Percentiles rank a stretch among this genome's conserved stretches.
These are phyloP conservation scores for Nixonia krombeini DNA, from an alignment of 1,140 invertebrate species.

Conservation along the genomic window DNA sequence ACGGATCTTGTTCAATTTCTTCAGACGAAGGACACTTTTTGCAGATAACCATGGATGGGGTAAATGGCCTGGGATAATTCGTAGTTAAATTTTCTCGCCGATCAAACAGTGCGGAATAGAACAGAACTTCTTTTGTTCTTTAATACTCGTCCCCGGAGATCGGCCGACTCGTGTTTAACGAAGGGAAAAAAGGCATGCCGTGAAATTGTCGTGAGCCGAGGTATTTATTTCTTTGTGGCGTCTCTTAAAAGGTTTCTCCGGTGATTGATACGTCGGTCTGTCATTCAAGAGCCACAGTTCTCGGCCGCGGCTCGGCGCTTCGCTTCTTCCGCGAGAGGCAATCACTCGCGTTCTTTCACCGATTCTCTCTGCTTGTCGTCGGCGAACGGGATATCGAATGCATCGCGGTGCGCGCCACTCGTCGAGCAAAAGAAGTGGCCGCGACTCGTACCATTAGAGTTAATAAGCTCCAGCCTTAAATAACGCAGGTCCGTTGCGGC, in stretches of 20 bases:
- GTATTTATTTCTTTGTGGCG: conserved; percentile 29
- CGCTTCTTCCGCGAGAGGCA: conserved; percentile 28
- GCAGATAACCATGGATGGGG: too few species aligned
- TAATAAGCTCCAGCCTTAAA: conserved; percentile 63
- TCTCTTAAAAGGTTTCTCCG: conserved; percentile 16
- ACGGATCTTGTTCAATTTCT: too few species aligned
- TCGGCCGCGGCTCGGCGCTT: conserved; percentile 6
- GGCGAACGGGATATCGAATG: conserved; percentile 21
- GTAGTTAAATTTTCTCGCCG: too few species aligned
- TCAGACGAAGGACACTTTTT: too few species aligned
- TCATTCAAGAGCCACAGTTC: conserved; percentile 35
- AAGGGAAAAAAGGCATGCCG: conserved; percentile 18
- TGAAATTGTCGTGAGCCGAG: conserved; percentile 22
- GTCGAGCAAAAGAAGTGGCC: conserved; percentile 13
- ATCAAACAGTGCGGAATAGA: too few species aligned
- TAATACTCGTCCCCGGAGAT: too few species aligned
- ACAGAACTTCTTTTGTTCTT: too few species aligned
- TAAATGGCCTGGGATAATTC: too few species aligned
- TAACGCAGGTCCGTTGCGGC: conserved; percentile 47
- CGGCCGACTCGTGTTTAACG: too few species aligned
- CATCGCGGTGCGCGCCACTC: neutral
- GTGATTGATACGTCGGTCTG: conserved; percentile 42
- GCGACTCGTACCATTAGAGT: conserved; percentile 53
- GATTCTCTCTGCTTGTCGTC: conserved; percentile 35
- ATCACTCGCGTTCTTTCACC: conserved; percentile 43